phyloP scores from a whole-genome alignment of 1,140 invertebrate genomes.

The Pteromalus puparum region DNA sequence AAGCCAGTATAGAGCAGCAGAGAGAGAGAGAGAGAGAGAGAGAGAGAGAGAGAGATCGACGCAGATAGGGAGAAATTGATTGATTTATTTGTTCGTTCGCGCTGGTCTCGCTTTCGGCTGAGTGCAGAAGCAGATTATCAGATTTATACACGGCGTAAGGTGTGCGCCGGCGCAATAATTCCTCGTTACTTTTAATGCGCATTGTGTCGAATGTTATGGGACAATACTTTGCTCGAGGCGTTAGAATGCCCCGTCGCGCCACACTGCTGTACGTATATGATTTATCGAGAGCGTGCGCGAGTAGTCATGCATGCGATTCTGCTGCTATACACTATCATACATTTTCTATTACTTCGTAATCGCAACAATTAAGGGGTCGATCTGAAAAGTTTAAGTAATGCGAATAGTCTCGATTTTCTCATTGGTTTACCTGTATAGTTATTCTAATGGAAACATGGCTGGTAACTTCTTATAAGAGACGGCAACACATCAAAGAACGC shows the following conservation, averaged over 20 bases:
- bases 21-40: neutral
- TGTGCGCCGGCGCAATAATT: neutral
- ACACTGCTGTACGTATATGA: neutral
- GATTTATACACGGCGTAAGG: neutral
- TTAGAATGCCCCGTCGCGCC: neutral
- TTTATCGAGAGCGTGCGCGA: neutral
- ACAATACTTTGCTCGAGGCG: neutral
- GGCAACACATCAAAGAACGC: neutral
- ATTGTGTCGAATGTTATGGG: neutral
- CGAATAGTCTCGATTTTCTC: neutral
- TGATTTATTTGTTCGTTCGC: conserved; percentile 12
- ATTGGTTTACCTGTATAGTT: neutral
- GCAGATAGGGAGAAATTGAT: conserved; percentile 25
- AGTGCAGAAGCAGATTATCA: conserved; percentile 20
- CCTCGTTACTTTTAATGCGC: neutral
- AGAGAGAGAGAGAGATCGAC: neutral
- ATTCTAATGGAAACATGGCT: neutral
- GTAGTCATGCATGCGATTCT: neutral
- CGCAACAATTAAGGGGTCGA: neutral
- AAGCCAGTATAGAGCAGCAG: no score
- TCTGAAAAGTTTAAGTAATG: neutral
- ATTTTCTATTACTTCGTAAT: no score
- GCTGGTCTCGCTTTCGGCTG: neutral
- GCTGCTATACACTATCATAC: neutral
- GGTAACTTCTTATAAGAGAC: neutral